Conservation (phyloP, 2,113 vertebrate genomes). For the Bufo gargarizans region DNA sequence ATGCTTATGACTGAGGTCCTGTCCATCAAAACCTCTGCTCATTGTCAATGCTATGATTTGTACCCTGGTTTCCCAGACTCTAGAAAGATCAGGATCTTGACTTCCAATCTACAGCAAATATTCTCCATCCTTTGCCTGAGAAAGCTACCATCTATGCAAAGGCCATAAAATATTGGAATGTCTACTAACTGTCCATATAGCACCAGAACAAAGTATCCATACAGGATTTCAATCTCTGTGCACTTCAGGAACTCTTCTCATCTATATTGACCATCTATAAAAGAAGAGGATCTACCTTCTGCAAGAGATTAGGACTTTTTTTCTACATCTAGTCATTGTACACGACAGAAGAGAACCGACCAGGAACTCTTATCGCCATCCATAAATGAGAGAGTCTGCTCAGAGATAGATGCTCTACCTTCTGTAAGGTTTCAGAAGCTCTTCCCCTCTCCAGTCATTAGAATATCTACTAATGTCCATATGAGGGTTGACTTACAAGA, state of each 20-base stretch:
- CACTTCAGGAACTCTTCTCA: neutral
- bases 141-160: neutral
- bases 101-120: neutral
- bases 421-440: no score
- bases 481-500: no score
- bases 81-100: neutral
- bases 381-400: no score
- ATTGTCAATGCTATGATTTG: neutral
- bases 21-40: neutral
- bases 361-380: no score
- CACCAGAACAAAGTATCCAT: neutral
- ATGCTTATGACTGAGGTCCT: neutral
- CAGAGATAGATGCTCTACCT: no score
- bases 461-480: no score
- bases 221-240: no score
- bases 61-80: neutral
- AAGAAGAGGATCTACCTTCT: neutral
- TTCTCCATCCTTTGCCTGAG: neutral
- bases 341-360: no score
- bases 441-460: no score
- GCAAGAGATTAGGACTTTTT: neutral
- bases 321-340: no score
- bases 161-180: neutral
- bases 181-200: neutral
- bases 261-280: neutral